Conservation (phyloP, 2,888 invertebrate species). For the Leptura quadrifasciata region DNA sequence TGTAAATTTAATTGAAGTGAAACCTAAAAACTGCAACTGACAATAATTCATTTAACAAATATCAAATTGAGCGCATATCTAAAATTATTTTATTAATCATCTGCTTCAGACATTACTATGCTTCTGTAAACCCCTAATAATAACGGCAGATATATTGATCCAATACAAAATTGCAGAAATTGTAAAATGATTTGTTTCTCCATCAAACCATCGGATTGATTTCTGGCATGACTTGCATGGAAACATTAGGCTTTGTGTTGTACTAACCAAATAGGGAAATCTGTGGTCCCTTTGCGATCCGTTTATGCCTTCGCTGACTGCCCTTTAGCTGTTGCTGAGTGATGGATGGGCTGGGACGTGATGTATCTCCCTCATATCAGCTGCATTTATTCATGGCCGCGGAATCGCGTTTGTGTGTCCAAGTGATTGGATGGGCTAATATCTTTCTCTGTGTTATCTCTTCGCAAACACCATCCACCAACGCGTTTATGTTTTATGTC, state of each 20-base stretch:
- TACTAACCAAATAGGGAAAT: conserved; percentile 36
- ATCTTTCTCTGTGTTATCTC: conserved; percentile 10
- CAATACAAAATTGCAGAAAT: neutral
- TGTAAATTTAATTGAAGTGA: too few species aligned
- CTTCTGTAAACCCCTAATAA: neutral
- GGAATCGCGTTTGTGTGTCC: conserved; percentile 66
- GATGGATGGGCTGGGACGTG: conserved; percentile 63
- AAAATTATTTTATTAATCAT: neutral
- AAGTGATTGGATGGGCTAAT: conserved; percentile 60
- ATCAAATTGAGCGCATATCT: too few species aligned
- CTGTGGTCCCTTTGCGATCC: conserved; percentile 31
- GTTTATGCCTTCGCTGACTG: conserved; percentile 20
- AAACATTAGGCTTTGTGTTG: conserved; percentile 37
- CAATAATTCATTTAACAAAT: too few species aligned
- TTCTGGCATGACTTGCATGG: conserved; percentile 43
- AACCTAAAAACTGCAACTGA: too few species aligned
- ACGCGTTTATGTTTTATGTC: neutral
- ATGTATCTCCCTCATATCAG: conserved; percentile 67
- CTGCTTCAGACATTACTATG: neutral
- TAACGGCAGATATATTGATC: neutral
- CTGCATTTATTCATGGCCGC: conserved; percentile 68
- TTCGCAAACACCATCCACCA: neutral
- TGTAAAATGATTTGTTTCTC: neutral
- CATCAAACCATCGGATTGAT: conserved; percentile 30
- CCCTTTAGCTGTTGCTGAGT: conserved; percentile 59